phyloP scores from a whole-genome alignment of 2,797 vertebrate genomes.

The Anniella stebbinsi region DNA sequence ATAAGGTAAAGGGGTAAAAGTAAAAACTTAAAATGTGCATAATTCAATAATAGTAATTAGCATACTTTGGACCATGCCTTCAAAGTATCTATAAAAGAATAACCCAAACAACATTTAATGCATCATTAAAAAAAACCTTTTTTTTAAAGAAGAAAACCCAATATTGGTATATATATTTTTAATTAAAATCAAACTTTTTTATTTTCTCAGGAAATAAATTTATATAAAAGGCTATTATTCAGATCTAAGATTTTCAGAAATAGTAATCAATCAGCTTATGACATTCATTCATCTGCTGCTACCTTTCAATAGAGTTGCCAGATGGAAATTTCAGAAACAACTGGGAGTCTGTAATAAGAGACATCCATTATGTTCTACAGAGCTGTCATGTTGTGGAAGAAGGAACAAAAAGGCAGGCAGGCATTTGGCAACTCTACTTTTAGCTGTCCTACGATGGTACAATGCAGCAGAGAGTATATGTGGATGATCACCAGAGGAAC shows the following conservation, averaged over 20 bases:
- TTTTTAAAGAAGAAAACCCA: neutral
- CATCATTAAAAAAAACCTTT: neutral
- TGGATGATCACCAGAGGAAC: neutral
- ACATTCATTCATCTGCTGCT: neutral
- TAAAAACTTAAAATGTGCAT: neutral
- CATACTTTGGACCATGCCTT: neutral
- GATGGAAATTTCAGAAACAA: constrained; percentile 12
- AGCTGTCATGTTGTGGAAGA: neutral
- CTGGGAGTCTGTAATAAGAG: constrained; percentile 1
- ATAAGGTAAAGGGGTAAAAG: neutral
- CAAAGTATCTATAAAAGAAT: neutral
- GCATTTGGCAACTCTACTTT: neutral
- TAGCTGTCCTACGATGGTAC: neutral
- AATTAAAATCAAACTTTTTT: neutral
- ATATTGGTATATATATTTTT: neutral
- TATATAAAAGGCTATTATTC: neutral
- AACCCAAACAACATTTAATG: neutral
- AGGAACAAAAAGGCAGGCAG: neutral
- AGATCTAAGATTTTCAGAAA: neutral
- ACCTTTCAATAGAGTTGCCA: constrained; percentile 1
- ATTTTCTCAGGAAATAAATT: neutral
- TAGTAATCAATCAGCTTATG: neutral
- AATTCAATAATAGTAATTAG: neutral
- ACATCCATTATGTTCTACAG: constrained; percentile 4
- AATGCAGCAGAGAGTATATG: neutral